These are phyloP conservation scores for Lydus trimaculatus DNA, from an alignment of 2,888 invertebrate genomes.

Conservation along the genomic window DNA sequence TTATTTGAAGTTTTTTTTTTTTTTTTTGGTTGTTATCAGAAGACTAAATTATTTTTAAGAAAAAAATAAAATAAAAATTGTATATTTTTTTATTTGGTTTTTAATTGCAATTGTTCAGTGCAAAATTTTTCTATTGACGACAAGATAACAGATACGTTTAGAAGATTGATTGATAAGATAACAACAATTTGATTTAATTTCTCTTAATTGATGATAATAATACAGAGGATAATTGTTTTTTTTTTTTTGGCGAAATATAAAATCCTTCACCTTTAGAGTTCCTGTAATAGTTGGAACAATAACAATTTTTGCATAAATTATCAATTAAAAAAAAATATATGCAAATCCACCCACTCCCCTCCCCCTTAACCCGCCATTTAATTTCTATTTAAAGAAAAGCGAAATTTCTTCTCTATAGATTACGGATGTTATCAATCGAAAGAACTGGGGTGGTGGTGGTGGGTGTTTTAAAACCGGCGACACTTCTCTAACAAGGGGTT, in stretches of 20 bases:
- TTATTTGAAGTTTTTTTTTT: no score
- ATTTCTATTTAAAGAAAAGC: no score
- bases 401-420: neutral
- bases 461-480: neutral
- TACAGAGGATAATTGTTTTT: neutral
- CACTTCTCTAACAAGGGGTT: neutral
- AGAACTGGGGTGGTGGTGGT: neutral
- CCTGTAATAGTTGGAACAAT: neutral
- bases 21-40: no score
- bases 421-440: neutral
- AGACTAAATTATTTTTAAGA: no score
- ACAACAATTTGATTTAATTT: neutral
- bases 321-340: neutral
- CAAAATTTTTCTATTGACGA: conserved; percentile 1
- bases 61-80: no score
- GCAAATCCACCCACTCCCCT: neutral
- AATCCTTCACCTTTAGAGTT: neutral
- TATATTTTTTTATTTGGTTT: no score
- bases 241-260: neutral
- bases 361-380: no score
- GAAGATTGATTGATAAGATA: neutral
- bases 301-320: neutral
- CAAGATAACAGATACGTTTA: neutral
- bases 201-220: neutral
- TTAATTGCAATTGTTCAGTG: no score